These are phyloP conservation scores for Cepaea nemoralis DNA, from an alignment of 1,140 invertebrate species.

Conservation along the genomic window DNA sequence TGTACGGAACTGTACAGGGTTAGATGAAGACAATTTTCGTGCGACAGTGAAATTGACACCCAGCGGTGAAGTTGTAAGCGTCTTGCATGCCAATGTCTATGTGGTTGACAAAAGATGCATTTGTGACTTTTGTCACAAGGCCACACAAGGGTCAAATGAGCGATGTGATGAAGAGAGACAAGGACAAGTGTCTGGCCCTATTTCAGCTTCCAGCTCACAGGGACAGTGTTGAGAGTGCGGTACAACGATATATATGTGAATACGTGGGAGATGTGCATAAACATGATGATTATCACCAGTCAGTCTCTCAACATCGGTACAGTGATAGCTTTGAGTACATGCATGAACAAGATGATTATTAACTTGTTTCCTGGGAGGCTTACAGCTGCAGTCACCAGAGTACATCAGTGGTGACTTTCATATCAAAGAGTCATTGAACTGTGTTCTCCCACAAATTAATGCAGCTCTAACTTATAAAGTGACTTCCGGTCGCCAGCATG, in stretches of 20 bases:
- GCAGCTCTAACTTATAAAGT: no score
- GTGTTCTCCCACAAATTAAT: no score
- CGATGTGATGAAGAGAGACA: constrained; percentile 67
- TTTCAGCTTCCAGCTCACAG: constrained; percentile 68
- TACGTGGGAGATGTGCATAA: constrained; percentile 67
- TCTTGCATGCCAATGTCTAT: constrained; percentile 84
- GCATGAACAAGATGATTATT: no score
- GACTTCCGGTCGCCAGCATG: no score
- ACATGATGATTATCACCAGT: constrained; percentile 64
- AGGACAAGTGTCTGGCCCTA: constrained; percentile 60
- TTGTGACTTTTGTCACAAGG: constrained; percentile 70
- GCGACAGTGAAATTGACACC: constrained; percentile 85
- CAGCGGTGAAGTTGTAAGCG: constrained; percentile 78
- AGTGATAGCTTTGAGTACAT: no score
- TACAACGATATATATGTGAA: constrained; percentile 72
- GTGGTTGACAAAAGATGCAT: constrained; percentile 77
- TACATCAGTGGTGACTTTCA: no score
- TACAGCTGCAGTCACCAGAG: no score
- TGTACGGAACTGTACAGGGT: constrained; percentile 86
- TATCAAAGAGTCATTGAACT: no score
- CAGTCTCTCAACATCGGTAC: no score
- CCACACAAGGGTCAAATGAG: constrained; percentile 67
- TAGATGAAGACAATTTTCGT: constrained; percentile 87
- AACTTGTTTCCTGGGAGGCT: no score
- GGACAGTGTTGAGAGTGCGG: constrained; percentile 62